Conservation (phyloP, 2,888 invertebrate genomes). For the Argynnis bischoffii region DNA sequence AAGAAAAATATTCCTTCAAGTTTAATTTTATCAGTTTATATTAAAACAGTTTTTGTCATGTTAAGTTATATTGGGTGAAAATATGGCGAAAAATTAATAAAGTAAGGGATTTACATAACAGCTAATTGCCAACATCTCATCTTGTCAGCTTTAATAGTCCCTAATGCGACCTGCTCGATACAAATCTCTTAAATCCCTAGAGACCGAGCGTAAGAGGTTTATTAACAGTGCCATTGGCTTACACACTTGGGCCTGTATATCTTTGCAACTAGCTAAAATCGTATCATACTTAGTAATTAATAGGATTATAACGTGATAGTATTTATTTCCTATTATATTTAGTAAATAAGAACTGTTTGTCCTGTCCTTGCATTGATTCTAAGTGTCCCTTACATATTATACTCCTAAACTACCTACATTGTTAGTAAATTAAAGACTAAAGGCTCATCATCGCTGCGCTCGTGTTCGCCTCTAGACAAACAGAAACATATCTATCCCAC, state of each 20-base stretch:
- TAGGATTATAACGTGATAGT: constrained; percentile 19
- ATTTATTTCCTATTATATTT: background rate
- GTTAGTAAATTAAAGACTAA: too few species aligned
- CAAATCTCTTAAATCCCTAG: constrained; percentile 51
- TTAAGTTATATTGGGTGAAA: too few species aligned
- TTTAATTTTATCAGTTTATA: too few species aligned
- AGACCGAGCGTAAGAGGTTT: constrained; percentile 49
- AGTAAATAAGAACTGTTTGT: too few species aligned
- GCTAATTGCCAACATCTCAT: background rate
- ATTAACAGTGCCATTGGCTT: constrained; percentile 50
- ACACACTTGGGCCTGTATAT: constrained; percentile 33
- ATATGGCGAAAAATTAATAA: background rate
- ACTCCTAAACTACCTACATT: too few species aligned
- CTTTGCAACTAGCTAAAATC: constrained; percentile 26
- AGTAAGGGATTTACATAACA: background rate
- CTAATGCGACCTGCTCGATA: constrained; percentile 42
- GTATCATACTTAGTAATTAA: constrained; percentile 28
- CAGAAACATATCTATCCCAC: too few species aligned
- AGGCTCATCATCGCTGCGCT: too few species aligned
- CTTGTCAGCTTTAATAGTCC: constrained; percentile 37
- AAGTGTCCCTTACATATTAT: too few species aligned
- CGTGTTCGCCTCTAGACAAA: too few species aligned
- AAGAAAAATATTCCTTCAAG: too few species aligned
- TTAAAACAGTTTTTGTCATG: too few species aligned
- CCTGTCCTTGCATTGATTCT: too few species aligned